phyloP scores from a whole-genome alignment of 2,888 invertebrate species.

The Sepioteuthis lessoniana region DNA sequence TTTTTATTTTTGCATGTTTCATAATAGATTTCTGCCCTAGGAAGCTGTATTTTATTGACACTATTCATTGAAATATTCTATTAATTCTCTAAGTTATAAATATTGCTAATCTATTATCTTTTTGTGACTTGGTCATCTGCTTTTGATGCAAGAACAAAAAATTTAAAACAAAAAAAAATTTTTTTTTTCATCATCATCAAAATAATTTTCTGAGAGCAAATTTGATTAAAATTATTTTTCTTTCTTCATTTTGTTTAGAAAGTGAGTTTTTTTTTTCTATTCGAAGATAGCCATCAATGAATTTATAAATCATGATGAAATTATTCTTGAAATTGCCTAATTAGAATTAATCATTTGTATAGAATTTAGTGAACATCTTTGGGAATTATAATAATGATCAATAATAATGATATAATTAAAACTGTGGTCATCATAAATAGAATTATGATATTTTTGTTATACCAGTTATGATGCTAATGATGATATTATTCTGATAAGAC shows the following conservation, averaged over 20 bases:
- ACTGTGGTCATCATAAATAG: not conserved
- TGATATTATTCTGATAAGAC: not conserved
- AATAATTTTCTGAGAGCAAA: slow-evolving; percentile 33
- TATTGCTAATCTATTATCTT: not conserved
- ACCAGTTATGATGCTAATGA: not conserved
- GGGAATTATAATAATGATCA: not conserved
- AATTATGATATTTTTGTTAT: not conserved
- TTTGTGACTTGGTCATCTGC: not conserved
- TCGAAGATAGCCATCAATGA: slow-evolving; percentile 16
- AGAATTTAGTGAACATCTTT: slow-evolving; percentile 9
- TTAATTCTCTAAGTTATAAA: slow-evolving; percentile 33
- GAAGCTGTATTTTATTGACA: slow-evolving; percentile 33
- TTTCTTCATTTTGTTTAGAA: not conserved
- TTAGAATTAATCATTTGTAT: slow-evolving; percentile 33
- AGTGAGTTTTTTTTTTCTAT: not conserved
- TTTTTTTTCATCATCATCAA: not conserved
- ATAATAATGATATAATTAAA: not conserved
- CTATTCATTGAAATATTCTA: slow-evolving; percentile 33
- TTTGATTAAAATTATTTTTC: slow-evolving; percentile 16
- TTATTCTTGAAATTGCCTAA: slow-evolving; percentile 33
- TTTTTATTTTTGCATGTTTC: not conserved
- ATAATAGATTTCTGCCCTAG: not conserved
- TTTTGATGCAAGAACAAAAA: not conserved
- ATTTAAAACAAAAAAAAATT: no score
- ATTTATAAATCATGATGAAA: slow-evolving; percentile 11